Percentiles rank a stretch among this genome's conserved stretches.
phyloP scores from a whole-genome alignment of 92 coral and sea anemone genomes.

The Epizoanthus scotinus region DNA sequence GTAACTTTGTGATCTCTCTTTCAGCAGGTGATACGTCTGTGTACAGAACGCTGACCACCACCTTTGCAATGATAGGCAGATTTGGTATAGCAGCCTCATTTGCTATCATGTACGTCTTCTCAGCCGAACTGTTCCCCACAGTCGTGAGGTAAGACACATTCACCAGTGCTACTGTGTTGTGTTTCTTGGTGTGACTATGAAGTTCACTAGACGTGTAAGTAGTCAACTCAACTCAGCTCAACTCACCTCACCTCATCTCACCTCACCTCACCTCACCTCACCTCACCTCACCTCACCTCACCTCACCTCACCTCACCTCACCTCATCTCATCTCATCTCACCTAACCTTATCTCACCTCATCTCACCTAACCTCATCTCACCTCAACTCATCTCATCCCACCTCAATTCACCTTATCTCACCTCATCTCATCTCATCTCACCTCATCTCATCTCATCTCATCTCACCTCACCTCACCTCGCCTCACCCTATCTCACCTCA shows the following conservation, averaged over 20 bases:
- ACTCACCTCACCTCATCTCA: too few species aligned
- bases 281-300: neutral
- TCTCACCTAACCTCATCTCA: too few species aligned
- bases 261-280: too few species aligned
- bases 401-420: neutral
- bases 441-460: neutral
- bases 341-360: neutral
- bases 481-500: too few species aligned
- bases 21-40: constrained; percentile 53
- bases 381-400: too few species aligned
- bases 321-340: too few species aligned
- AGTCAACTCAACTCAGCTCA: too few species aligned
- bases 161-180: neutral
- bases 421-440: neutral
- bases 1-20: neutral
- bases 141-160: constrained; percentile 79
- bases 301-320: too few species aligned
- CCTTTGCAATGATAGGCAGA: constrained; percentile 94
- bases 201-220: neutral
- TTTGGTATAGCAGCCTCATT: constrained; percentile 98
- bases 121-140: constrained; percentile 95
- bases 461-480: neutral
- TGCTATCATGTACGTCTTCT: constrained; percentile 86
- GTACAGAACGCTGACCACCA: constrained; percentile 69
- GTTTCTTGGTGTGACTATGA: neutral